phyloP scores from a whole-genome alignment of 1,140 invertebrate genomes.

The Saccostrea echinata region DNA sequence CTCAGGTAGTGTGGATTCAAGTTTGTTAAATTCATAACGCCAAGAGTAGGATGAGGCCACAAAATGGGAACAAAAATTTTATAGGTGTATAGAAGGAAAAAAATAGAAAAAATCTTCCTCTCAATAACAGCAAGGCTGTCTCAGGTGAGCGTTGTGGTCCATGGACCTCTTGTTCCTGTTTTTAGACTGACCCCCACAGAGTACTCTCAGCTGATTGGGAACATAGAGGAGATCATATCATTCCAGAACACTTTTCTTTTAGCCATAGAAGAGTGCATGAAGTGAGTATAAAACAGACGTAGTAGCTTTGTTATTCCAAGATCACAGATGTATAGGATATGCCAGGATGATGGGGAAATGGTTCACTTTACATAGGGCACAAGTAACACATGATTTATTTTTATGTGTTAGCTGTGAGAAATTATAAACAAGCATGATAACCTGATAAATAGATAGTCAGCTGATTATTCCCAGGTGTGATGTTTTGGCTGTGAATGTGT shows the following conservation, averaged over 20 bases:
- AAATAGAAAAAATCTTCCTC: no score
- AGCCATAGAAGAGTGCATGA: constrained; percentile 86
- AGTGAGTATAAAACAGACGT: no score
- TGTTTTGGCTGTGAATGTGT: not conserved
- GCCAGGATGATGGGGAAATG: no score
- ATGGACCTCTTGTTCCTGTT: not conserved
- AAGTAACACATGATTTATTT: not conserved
- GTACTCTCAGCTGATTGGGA: constrained; percentile 91
- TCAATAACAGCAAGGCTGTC: no score
- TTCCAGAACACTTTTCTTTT: constrained; percentile 89
- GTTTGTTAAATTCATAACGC: no score
- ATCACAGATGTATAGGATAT: no score
- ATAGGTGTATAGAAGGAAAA: no score
- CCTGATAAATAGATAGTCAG: not conserved
- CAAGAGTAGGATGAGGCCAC: no score
- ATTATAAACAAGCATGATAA: not conserved
- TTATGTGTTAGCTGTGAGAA: not conserved
- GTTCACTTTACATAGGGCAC: no score
- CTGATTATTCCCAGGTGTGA: not conserved
- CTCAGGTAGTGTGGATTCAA: no score
- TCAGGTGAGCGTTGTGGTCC: not conserved
- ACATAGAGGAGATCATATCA: constrained; percentile 92
- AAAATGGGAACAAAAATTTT: no score
- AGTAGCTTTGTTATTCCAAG: no score
- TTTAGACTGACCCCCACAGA: constrained; percentile 90